Base-by-base conservation (phyloP, 2,888 invertebrate genomes). In the Orthosia cruda region DNA sequence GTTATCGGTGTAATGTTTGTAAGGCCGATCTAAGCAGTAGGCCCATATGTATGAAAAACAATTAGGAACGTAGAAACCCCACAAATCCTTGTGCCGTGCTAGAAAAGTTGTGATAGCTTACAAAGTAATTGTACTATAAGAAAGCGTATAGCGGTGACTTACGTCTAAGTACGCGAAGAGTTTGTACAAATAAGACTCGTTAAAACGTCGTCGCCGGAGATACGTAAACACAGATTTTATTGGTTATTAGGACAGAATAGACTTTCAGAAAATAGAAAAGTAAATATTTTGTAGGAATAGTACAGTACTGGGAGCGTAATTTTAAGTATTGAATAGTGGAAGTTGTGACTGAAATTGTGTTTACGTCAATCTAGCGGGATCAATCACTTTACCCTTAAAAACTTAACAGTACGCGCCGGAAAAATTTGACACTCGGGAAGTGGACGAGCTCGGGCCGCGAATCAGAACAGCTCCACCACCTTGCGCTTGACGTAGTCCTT, bases 401-500 rank as follows among this genome's bases (percentile, higher is more conserved):
- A 82, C 80, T 82, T 91, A 92, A 91, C 75, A 92, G 91, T 91
- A 92, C 92, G 75, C 92, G 92, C 92, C 93, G 68, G 62, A 71
- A 74, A 79, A 71, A 92, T 94, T 94, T 94, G 94, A 94, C 94
- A 94, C 94, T 90, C 91, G 88, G 87, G 90, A 91, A 88, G 85
- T 81, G 80, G 75, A 81, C 75, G 72, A 71, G 84, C 78, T 70
- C 69, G 32, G 63, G 73, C 77, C 80, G 82, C 62, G 89, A 92
- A 97, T 97, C 97, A 97, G 91, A 97, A 97, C 90, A 97, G 96
- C 91, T 97, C 95, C 32, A 97, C 96, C 76, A 98, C 95, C 91
- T 97, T 97, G 88, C 96, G 97, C 90, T 97, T 97, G 86, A 98
- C 94, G 94, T 98, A 98, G 91, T 98, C 98, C 93, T 98, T 98